Percentiles rank a stretch among this genome's conserved stretches.
phyloP scores from a whole-genome alignment of 2,113 vertebrate species.

The Scomber japonicus region DNA sequence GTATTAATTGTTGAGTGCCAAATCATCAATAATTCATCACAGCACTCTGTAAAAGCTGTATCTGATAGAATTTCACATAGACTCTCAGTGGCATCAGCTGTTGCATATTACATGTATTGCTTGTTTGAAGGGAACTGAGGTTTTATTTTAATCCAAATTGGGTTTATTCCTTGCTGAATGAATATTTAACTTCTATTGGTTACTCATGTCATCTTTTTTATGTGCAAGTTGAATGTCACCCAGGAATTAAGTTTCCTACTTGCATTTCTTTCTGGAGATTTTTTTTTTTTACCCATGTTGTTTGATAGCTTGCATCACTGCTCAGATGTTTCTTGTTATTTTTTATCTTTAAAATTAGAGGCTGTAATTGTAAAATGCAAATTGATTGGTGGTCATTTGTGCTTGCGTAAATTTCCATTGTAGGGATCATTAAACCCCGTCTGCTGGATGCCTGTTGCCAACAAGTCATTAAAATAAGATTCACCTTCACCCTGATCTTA shows the following conservation, averaged over 20 bases:
- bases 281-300: too few species aligned
- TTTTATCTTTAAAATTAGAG: background rate
- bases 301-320: too few species aligned
- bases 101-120: constrained; percentile 23
- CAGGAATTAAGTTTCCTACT: background rate
- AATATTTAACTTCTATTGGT: background rate
- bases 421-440: background rate
- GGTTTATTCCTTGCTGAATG: constrained; percentile 15
- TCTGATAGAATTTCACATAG: constrained; percentile 21
- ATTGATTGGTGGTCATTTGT: background rate
- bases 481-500: background rate
- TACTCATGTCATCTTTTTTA: background rate
- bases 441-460: background rate
- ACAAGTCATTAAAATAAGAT: constrained; percentile 15
- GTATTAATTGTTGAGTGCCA: constrained; percentile 12
- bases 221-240: background rate
- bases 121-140: constrained; percentile 5
- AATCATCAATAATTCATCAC: constrained; percentile 41
- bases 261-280: background rate
- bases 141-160: constrained; percentile 26
- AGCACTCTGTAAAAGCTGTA: constrained; percentile 16
- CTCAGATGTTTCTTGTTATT: too few species aligned
- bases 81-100: constrained; percentile 9
- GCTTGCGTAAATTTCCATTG: background rate
- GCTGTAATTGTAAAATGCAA: background rate